phyloP scores from a whole-genome alignment of 2,113 vertebrate genomes.

The Ceyx melanurus region DNA sequence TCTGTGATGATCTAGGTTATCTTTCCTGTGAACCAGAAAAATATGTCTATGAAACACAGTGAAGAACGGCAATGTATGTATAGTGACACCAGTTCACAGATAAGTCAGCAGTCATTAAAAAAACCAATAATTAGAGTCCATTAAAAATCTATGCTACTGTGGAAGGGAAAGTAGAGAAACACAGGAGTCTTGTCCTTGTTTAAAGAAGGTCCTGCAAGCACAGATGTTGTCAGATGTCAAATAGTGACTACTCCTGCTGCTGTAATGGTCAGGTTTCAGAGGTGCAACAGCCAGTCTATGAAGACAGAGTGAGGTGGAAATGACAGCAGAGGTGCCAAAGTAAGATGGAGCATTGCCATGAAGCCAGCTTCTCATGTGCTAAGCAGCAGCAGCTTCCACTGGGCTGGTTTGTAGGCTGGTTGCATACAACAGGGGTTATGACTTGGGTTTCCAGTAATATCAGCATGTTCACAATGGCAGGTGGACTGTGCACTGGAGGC shows the following conservation, averaged over 20 bases:
- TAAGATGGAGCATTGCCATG: not conserved
- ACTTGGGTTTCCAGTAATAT: not conserved
- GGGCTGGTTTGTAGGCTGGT: not conserved
- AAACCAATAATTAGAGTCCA: not conserved
- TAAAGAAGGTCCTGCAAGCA: rapidly evolving
- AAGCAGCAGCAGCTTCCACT: rapidly evolving
- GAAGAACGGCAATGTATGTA: not conserved
- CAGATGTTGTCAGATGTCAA: not conserved
- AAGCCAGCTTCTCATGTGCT: not conserved
- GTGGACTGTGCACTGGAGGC: not conserved
- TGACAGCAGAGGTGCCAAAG: not conserved
- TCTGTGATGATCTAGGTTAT: not conserved
- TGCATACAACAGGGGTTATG: not conserved
- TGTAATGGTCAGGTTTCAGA: not conserved
- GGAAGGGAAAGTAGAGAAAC: not conserved
- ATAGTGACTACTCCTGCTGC: rapidly evolving
- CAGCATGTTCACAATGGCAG: not conserved
- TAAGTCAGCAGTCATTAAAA: not conserved
- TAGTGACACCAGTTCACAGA: not conserved
- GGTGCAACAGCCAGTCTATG: not conserved
- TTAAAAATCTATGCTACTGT: not conserved
- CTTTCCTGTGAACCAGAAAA: not conserved
- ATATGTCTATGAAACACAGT: not conserved
- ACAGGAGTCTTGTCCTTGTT: not conserved
- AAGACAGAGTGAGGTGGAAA: not conserved